These are phyloP conservation scores for Cryptocheilus praepositus DNA, from an alignment of 2,888 invertebrate genomes.

Conservation along the genomic window DNA sequence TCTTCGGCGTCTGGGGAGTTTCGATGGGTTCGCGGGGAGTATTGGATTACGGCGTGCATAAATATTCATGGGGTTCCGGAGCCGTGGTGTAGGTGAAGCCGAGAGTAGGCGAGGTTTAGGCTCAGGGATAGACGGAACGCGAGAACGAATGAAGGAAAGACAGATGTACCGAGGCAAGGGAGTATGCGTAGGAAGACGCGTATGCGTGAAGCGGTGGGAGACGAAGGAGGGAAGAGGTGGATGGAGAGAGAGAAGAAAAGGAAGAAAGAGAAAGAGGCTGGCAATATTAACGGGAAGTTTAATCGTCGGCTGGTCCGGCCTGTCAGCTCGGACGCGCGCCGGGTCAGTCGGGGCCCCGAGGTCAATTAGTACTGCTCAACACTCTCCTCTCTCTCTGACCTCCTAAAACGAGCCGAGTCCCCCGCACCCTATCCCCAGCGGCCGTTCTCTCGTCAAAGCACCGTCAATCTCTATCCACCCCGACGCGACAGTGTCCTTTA, in stretches of 20 bases:
- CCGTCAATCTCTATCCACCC: too few relatives aligned
- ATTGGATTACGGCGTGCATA: conserved; percentile 59
- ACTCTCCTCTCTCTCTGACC: conserved; percentile 63
- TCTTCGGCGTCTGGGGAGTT: not conserved
- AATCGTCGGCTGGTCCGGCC: conserved; percentile 69
- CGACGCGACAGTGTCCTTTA: too few relatives aligned
- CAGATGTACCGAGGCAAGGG: conserved; percentile 6
- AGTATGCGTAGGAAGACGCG: conserved; percentile 17
- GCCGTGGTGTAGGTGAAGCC: conserved; percentile 53
- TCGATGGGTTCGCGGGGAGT: conserved; percentile 27
- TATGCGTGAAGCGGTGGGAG: conserved; percentile 21
- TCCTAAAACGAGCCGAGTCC: conserved; percentile 59
- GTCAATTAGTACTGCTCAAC: conserved; percentile 74
- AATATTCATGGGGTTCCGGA: conserved; percentile 63
- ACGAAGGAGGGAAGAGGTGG: conserved; percentile 34
- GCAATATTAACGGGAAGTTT: conserved; percentile 73
- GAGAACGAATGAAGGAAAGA: conserved; percentile 24
- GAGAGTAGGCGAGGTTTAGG: conserved; percentile 8
- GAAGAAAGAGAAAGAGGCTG: conserved; percentile 52
- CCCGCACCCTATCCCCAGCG: conserved; percentile 14
- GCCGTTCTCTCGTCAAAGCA: conserved; percentile 3
- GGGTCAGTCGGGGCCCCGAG: conserved; percentile 71
- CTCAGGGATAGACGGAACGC: conserved; percentile 13
- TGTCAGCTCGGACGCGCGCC: conserved; percentile 71
- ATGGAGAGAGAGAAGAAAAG: conserved; percentile 35